Evolutionary conservation across 2,113 vertebrate species (phyloP).

Genomic region (rabbit (Oryctolagus cuniculus)): mOryCun1.1 NC_091438.1:140794501-140795000

Average conservation of each 20-base stretch:
- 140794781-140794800: background rate
- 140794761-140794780: background rate
- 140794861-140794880: background rate
- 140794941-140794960: background rate
- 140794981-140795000: background rate
- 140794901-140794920: background rate
- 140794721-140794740: no score
- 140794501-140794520: no score
- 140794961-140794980: background rate
- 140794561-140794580: no score
- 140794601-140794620: no score
- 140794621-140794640: no score
- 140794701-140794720: no score
- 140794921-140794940: background rate
- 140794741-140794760: background rate
- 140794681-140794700: no score
- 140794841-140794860: background rate
- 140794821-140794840: background rate
- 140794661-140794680: no score
- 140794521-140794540: no score
- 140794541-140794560: no score
- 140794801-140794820: background rate
- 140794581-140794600: no score
- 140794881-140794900: background rate
- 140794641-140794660: no score